phyloP scores from a whole-genome alignment of 2,113 vertebrate genomes.

The Rhinolophus ferrumequinum region DNA sequence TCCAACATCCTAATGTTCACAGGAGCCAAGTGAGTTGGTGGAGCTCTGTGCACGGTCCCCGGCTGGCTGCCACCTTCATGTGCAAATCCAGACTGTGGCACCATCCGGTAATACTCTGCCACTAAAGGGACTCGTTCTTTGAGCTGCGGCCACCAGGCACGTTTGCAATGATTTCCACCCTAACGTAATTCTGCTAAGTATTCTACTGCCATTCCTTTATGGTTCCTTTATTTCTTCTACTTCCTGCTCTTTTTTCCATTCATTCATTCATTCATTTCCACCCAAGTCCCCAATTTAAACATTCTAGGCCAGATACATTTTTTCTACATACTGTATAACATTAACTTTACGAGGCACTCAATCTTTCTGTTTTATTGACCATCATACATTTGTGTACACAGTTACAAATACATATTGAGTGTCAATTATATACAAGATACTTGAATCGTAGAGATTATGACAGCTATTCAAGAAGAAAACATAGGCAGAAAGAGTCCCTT shows the following conservation, averaged over 20 bases:
- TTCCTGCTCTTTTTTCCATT: background rate
- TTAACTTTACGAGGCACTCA: conserved; percentile 7
- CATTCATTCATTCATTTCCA: background rate
- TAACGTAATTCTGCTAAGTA: background rate
- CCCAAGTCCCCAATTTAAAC: background rate
- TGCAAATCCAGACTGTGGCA: background rate
- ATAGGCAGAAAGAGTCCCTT: background rate
- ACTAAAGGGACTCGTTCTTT: background rate
- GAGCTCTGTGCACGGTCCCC: background rate
- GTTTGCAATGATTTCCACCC: background rate
- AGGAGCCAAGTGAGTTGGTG: background rate
- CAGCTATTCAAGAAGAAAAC: background rate
- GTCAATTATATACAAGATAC: background rate
- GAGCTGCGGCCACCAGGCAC: background rate
- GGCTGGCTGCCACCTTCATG: background rate
- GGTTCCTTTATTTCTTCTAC: background rate
- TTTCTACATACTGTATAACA: background rate
- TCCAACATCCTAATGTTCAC: background rate
- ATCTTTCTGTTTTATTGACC: background rate
- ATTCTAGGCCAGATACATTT: background rate
- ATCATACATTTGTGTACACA: background rate
- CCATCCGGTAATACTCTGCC: background rate
- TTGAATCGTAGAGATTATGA: background rate
- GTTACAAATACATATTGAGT: background rate
- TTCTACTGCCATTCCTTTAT: background rate